Percentiles rank a stretch among this genome's conserved stretches.
Conservation (phyloP, 2,888 invertebrate genomes). For the Stegana nigrithorax region DNA sequence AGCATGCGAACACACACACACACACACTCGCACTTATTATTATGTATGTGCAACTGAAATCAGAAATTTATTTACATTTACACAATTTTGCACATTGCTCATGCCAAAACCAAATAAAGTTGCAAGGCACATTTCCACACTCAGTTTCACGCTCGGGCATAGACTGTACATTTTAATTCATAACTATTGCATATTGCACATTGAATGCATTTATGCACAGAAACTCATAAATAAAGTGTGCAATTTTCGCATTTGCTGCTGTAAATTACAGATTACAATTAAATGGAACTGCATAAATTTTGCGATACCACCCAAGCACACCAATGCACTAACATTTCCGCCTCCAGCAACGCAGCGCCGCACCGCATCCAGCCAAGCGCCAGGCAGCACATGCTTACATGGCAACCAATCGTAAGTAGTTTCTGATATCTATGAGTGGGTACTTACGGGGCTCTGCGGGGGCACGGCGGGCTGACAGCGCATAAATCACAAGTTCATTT, state of each 20-base stretch:
- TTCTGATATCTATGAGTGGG: neutral
- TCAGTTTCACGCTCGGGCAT: too few relatives aligned
- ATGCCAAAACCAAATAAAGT: too few relatives aligned
- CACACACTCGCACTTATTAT: slow-evolving; percentile 4
- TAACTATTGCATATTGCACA: slow-evolving; percentile 36
- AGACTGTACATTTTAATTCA: neutral
- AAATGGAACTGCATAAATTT: neutral
- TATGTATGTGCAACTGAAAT: neutral
- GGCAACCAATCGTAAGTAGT: neutral
- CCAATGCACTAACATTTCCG: too few relatives aligned
- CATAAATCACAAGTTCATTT: slow-evolving; percentile 60
- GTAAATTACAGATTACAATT: slow-evolving; percentile 55
- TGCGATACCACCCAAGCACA: neutral
- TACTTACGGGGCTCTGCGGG: neutral
- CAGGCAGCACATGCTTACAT: too few relatives aligned
- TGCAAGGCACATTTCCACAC: too few relatives aligned
- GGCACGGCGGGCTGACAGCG: slow-evolving; percentile 6
- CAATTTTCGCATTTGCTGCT: slow-evolving; percentile 36
- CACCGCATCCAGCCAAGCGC: too few relatives aligned
- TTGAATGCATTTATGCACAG: slow-evolving; percentile 46
- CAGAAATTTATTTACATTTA: slow-evolving; percentile 5
- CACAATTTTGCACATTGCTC: neutral
- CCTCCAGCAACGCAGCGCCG: too few relatives aligned
- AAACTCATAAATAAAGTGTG: slow-evolving; percentile 50
- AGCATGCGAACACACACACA: neutral